Conservation (phyloP, 2,113 vertebrate species). For the Otocyon megalotis region DNA sequence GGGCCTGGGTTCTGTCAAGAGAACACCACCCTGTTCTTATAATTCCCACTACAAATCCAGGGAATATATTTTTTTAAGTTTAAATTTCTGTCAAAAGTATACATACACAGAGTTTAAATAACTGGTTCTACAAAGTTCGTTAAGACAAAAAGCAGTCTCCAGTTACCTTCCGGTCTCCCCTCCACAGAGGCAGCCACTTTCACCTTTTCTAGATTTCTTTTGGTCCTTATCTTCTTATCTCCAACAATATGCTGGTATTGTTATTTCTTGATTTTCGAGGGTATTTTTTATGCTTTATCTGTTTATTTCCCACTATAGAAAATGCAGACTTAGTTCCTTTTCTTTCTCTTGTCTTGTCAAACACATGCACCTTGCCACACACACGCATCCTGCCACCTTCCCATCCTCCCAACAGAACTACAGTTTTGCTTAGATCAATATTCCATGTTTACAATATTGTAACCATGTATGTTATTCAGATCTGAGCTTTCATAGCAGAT, state of each 20-base stretch:
- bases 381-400: background rate
- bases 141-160: background rate
- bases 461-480: background rate
- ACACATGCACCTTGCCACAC: background rate
- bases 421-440: background rate
- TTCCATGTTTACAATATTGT: background rate
- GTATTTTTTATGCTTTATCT: background rate
- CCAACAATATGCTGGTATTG: background rate
- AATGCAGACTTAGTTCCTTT: background rate
- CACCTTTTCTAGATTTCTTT: background rate
- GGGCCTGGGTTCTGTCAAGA: background rate
- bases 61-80: background rate
- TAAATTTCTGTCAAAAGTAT: constrained; percentile 4
- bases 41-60: background rate
- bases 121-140: background rate
- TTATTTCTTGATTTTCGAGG: background rate
- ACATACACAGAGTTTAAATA: background rate
- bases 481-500: background rate
- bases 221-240: background rate
- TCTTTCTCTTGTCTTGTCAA: background rate
- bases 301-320: background rate
- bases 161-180: background rate
- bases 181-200: background rate
- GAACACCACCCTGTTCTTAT: background rate
- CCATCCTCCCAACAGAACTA: background rate